Conservation (phyloP, 2,113 vertebrate genomes). For the Zeus faber region DNA sequence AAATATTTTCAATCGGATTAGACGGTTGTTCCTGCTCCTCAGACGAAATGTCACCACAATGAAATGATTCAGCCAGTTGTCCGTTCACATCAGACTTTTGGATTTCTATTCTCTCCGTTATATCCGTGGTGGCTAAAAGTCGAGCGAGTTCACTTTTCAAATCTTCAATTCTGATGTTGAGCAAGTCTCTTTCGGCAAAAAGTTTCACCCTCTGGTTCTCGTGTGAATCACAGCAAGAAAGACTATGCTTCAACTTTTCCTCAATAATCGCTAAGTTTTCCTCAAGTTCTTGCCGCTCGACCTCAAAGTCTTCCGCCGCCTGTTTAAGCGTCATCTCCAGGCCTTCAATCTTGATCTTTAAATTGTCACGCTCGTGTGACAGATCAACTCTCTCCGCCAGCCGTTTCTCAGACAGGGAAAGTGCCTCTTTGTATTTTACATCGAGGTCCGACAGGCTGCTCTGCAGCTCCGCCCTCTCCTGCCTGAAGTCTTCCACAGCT, state of each 20-base stretch:
- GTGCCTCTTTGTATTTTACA: slow-evolving; percentile 47
- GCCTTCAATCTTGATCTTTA: slow-evolving; percentile 64
- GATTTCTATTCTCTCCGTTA: slow-evolving; percentile 10
- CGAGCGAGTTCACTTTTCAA: slow-evolving; percentile 50
- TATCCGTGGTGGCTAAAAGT: slow-evolving; percentile 35
- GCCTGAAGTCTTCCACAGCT: slow-evolving; percentile 65
- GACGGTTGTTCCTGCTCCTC: neutral
- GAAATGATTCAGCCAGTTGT: neutral
- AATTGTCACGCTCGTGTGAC: slow-evolving; percentile 63
- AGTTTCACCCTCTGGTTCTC: slow-evolving; percentile 63
- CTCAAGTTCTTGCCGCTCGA: slow-evolving; percentile 70
- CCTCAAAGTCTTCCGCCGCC: slow-evolving; percentile 62
- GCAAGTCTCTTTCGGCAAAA: slow-evolving; percentile 61
- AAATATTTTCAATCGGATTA: neutral
- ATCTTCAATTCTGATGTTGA: slow-evolving; percentile 59
- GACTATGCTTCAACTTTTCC: slow-evolving; percentile 47
- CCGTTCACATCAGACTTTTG: neutral
- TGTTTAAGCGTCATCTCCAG: slow-evolving; percentile 64
- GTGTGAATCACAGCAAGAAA: slow-evolving; percentile 18
- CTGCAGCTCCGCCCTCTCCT: slow-evolving; percentile 71
- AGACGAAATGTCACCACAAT: neutral
- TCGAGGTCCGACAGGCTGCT: slow-evolving; percentile 62
- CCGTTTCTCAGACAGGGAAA: slow-evolving; percentile 48
- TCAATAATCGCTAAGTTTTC: slow-evolving; percentile 64
- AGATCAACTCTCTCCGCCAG: slow-evolving; percentile 64